Evolutionary conservation across 1,140 invertebrate genomes (phyloP), one percentile per base, ranked within the genome.

Genomic region (Cepaea nemoralis): DNA sequence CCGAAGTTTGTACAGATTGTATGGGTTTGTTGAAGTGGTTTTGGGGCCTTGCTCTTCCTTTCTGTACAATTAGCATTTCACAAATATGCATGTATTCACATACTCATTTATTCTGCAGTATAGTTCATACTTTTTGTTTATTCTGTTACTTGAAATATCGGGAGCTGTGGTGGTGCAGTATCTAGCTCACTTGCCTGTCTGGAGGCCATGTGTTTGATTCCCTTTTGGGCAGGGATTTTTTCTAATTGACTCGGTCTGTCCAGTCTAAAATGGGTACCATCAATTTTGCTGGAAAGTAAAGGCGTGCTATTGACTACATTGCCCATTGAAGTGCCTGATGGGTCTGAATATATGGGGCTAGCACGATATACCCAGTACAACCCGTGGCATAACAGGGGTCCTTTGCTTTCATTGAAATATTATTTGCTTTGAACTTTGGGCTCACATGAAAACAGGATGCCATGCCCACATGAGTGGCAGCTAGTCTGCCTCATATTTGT

Each of bases 31-130:
- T 63, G 22, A 55, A 22, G 59, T 63, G 59, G 59, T 63, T 63
- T 63, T 22, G 59, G 59, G 59, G 27, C n/a, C 27, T 63, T 63
- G 50, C 3, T 55, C 42, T n/a, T 55, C 59, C 33, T 48, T n/a
- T 63, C 22, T 63, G 8, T 63, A 6, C 59, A 63, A 3, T 63
- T 63, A 63, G 59, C 59, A 27, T 63, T 63, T 63, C 59, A 63
- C 59, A 63, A 8, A 63, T 63, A 63, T 63, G 59, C 59, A 63
- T 63, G 59, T 63, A 63, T 63, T 63, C 59, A 63, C 59, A 63
- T 63, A 63, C 5, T 63, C 59, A 63, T 31, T 63, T 63, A 63
- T 31, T 19, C 59, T 27, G n/a, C 59, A 63, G 2, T 63, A 8
- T 63, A 63, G 59, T 63, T 63, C n/a, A 31, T 19, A 63, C 59